These are phyloP conservation scores for Clitarchus hookeri DNA, from an alignment of 2,888 invertebrate genomes.

Conservation along the genomic window DNA sequence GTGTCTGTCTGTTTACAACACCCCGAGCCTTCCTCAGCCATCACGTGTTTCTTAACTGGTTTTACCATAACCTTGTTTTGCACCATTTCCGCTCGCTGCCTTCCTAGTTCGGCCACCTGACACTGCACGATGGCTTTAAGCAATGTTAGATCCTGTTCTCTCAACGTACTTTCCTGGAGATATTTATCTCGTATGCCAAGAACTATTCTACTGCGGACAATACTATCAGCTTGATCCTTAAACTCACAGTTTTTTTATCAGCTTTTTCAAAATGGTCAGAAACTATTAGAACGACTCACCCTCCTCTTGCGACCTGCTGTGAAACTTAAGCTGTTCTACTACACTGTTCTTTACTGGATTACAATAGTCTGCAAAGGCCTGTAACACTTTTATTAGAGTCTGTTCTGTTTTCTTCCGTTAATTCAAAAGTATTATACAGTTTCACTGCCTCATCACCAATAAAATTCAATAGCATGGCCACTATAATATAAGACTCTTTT, in stretches of 20 bases:
- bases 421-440: background rate
- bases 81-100: background rate
- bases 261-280: background rate
- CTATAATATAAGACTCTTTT: background rate
- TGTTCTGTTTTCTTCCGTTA: background rate
- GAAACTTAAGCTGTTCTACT: too few relatives aligned
- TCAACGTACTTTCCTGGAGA: background rate
- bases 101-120: background rate
- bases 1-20: background rate
- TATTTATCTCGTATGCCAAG: background rate
- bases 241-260: background rate
- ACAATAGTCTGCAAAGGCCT: background rate
- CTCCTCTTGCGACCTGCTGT: background rate
- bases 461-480: background rate
- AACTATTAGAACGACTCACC: background rate
- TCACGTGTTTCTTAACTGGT: background rate
- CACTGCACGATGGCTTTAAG: background rate
- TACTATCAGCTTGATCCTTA: background rate
- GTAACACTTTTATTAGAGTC: background rate
- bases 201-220: background rate
- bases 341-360: too few relatives aligned
- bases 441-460: background rate
- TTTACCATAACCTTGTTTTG: background rate
- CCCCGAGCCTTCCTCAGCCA: background rate
- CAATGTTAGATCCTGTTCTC: background rate